phyloP scores from a whole-genome alignment of 2,797 vertebrate species.

The Lateolabrax maculatus region DNA sequence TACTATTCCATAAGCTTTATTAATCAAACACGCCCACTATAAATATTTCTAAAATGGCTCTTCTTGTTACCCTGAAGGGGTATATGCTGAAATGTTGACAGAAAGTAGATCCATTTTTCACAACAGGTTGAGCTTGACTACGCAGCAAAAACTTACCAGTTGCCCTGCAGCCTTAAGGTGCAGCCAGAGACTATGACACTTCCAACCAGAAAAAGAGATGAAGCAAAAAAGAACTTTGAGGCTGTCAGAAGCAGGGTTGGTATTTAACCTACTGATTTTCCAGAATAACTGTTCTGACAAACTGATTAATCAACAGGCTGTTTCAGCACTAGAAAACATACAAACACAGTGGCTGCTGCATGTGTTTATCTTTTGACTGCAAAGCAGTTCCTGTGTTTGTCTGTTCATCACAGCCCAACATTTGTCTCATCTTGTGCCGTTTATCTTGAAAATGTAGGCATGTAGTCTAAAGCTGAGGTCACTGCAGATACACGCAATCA shows the following conservation, averaged over 20 bases:
- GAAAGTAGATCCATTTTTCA: conserved; percentile 19
- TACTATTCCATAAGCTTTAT: neutral
- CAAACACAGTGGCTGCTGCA: neutral
- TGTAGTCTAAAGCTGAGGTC: neutral
- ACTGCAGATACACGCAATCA: neutral
- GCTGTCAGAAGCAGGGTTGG: neutral
- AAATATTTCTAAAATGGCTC: neutral
- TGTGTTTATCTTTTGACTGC: neutral
- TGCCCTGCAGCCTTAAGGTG: neutral
- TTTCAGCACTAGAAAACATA: neutral
- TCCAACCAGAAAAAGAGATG: neutral
- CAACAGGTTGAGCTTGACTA: conserved; percentile 18
- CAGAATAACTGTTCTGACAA: neutral
- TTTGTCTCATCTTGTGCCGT: conserved; percentile 10
- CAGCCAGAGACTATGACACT: neutral
- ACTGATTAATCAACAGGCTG: neutral
- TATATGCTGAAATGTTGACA: conserved; percentile 9
- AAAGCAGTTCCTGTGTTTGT: neutral
- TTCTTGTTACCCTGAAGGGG: neutral
- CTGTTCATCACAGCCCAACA: neutral
- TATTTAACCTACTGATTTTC: neutral
- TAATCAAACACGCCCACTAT: neutral
- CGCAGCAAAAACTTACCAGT: neutral
- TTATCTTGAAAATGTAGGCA: neutral
- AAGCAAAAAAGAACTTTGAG: neutral